Evolutionary conservation across 1,140 invertebrate species (phyloP).

Genomic region (Leptinotarsa undecemlineata): DNA sequence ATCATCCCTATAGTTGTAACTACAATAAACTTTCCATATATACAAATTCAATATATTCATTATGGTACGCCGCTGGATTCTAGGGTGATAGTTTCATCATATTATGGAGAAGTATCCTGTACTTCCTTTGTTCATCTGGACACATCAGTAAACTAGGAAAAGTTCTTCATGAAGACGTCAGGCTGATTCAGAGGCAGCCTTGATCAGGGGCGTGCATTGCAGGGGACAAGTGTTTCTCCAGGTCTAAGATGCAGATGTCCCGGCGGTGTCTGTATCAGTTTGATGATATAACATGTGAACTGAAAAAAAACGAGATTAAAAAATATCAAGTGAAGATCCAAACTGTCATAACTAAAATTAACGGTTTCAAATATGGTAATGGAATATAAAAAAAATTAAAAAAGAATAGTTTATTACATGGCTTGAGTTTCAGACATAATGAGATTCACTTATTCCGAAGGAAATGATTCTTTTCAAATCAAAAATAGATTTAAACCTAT

Average conservation of each 20-base stretch:
- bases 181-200: slow-evolving; percentile 24
- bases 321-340: no score
- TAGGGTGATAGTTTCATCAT: neutral
- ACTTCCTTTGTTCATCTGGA: slow-evolving; percentile 23
- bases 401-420: no score
- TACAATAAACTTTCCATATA: slow-evolving; percentile 40
- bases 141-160: slow-evolving; percentile 26
- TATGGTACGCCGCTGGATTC: slow-evolving; percentile 13
- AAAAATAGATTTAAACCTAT: no score
- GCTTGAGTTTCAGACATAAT: no score
- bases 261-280: slow-evolving; percentile 22
- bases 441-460: no score
- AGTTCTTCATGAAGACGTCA: slow-evolving; percentile 3
- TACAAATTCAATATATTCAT: slow-evolving; percentile 28
- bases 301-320: slow-evolving; percentile 21
- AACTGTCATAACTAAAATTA: no score
- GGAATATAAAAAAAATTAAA: no score
- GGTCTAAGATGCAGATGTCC: slow-evolving; percentile 37
- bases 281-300: slow-evolving; percentile 14
- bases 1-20: slow-evolving; percentile 15
- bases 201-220: slow-evolving; percentile 28
- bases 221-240: slow-evolving; percentile 35
- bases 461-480: no score
- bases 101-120: slow-evolving; percentile 16
- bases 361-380: no score